These are phyloP conservation scores for Notiomystis cincta DNA, from an alignment of 2,113 vertebrate species.

Conservation along the genomic window DNA sequence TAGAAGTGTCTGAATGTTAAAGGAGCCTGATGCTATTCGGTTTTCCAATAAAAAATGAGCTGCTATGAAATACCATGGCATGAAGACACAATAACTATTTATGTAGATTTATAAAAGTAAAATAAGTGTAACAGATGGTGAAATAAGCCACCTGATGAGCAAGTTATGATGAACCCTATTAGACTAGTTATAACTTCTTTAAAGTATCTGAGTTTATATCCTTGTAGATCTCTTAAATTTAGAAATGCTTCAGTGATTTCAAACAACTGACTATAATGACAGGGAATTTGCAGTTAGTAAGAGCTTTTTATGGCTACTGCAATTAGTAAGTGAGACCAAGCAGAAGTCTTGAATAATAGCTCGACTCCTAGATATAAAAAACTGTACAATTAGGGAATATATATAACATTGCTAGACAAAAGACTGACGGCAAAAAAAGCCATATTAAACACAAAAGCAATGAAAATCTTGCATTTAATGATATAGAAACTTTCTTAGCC, in stretches of 20 bases:
- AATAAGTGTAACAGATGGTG: not conserved
- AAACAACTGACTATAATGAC: constrained; percentile 38
- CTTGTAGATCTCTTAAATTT: constrained; percentile 17
- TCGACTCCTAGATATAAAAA: not conserved
- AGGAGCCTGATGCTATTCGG: not conserved
- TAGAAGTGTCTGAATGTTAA: not conserved
- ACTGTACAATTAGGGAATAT: not conserved
- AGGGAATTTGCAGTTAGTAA: constrained; percentile 34
- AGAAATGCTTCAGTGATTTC: constrained; percentile 42
- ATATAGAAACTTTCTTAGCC: not conserved
- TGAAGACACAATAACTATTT: not conserved
- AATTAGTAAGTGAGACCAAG: constrained; percentile 42
- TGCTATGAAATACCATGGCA: not conserved
- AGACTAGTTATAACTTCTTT: not conserved
- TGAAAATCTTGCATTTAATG: not conserved
- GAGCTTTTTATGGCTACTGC: constrained; percentile 30
- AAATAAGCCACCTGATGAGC: not conserved
- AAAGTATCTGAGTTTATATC: constrained; percentile 19
- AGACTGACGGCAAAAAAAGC: not conserved
- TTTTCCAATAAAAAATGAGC: not conserved
- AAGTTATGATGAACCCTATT: not conserved
- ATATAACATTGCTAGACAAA: not conserved
- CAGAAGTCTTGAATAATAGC: constrained; percentile 32
- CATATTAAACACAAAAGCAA: not conserved
- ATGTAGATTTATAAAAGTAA: not conserved